A percentile compares a stretch with the other conserved stretches of the same genome.
These are phyloP conservation scores for Pipistrellus pipistrellus DNA, from an alignment of 2,797 vertebrate genomes.

Conservation along the genomic window DNA sequence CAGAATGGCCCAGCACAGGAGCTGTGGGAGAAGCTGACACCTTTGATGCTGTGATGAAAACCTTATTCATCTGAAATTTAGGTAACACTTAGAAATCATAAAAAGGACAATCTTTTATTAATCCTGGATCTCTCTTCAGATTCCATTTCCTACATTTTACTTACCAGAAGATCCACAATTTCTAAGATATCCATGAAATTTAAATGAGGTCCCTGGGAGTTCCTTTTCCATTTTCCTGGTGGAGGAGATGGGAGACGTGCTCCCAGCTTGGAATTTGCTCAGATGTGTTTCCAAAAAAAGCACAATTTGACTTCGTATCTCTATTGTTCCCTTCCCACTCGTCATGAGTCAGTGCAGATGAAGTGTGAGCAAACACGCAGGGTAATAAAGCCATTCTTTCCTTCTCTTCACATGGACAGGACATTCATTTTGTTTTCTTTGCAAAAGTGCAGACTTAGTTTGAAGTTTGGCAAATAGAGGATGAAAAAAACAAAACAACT, in stretches of 20 bases:
- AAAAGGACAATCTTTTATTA: background rate
- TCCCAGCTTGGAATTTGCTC: constrained; percentile 41
- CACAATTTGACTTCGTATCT: background rate
- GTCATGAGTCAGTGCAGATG: background rate
- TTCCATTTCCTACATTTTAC: constrained; percentile 38
- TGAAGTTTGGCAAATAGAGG: constrained; percentile 60
- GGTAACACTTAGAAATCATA: background rate
- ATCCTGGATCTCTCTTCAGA: background rate
- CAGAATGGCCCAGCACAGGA: background rate
- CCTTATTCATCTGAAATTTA: constrained; percentile 25
- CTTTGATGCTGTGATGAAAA: background rate
- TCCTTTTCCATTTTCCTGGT: constrained; percentile 46
- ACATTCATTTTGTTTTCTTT: constrained; percentile 55
- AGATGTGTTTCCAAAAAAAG: constrained; percentile 72
- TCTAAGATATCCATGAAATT: constrained; percentile 33
- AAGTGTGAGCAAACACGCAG: constrained; percentile 48
- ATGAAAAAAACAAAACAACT: constrained; percentile 64
- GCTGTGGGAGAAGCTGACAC: background rate
- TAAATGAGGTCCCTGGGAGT: constrained; percentile 39
- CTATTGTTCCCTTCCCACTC: constrained; percentile 15
- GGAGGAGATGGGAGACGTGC: constrained; percentile 2
- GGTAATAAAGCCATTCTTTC: constrained; percentile 49
- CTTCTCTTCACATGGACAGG: constrained; percentile 8
- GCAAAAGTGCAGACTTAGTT: constrained; percentile 72
- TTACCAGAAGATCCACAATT: constrained; percentile 42